Evolutionary conservation across 1,140 invertebrate genomes (phyloP).

Genomic region (Atopsyche davidsoni): DNA sequence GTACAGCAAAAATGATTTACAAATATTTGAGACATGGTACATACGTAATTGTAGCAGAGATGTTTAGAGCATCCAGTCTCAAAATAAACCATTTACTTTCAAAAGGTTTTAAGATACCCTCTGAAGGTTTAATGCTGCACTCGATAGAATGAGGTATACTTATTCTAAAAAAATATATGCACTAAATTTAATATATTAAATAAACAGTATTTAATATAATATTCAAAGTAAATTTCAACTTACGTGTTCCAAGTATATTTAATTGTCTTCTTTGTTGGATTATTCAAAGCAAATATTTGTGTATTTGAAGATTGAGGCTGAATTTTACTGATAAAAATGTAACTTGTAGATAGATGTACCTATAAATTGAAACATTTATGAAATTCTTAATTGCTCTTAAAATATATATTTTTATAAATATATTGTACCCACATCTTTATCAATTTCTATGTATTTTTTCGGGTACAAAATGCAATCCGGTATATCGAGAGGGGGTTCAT

Average conservation of each 20-base stretch:
- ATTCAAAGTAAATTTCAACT: neutral
- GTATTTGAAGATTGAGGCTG: neutral
- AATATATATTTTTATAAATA: neutral
- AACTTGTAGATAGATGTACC: slow-evolving; percentile 4
- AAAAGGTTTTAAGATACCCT: too few species aligned
- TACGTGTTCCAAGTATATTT: slow-evolving; percentile 10
- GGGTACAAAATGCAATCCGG: slow-evolving; percentile 7
- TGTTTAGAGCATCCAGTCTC: too few species aligned
- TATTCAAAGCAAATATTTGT: slow-evolving; percentile 11
- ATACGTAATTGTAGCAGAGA: too few species aligned
- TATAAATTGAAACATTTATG: neutral
- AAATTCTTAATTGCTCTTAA: neutral
- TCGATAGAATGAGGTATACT: too few species aligned
- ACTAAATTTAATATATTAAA: too few species aligned
- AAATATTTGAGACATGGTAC: too few species aligned
- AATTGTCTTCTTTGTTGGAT: slow-evolving; percentile 6
- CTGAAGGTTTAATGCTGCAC: too few species aligned
- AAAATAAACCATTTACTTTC: too few species aligned
- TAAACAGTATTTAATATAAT: slow-evolving; percentile 1
- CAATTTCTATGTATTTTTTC: slow-evolving; percentile 5
- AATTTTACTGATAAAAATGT: slow-evolving; percentile 6
- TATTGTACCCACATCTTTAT: too few species aligned
- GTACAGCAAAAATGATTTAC: too few species aligned
- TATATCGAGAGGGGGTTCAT: slow-evolving; percentile 7
- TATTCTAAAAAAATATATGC: too few species aligned